phyloP scores from a whole-genome alignment of 2,797 vertebrate species.

The Gymnodraco acuticeps region DNA sequence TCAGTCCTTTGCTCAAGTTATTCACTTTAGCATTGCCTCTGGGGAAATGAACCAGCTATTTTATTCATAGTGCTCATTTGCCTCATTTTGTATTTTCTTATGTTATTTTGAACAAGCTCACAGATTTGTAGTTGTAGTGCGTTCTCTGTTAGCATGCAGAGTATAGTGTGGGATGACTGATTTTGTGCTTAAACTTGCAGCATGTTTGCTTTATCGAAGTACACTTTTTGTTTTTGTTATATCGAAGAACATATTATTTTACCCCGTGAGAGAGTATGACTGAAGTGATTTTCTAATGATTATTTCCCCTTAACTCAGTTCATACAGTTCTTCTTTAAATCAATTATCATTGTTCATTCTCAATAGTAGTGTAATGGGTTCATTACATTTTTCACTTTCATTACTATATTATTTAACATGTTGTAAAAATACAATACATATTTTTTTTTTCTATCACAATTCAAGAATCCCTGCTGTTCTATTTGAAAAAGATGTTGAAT shows the following conservation, averaged over 20 bases:
- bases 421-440: constrained; percentile 42
- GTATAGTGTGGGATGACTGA: constrained; percentile 62
- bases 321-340: constrained; percentile 45
- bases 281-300: constrained; percentile 43
- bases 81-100: constrained; percentile 29
- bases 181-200: constrained; percentile 64
- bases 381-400: constrained; percentile 34
- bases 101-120: constrained; percentile 42
- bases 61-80: constrained; percentile 38
- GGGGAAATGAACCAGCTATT: constrained; percentile 45
- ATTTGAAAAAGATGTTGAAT: constrained; percentile 52
- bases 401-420: constrained; percentile 37
- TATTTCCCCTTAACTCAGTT: constrained; percentile 44
- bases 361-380: constrained; percentile 30
- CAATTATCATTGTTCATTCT: constrained; percentile 38
- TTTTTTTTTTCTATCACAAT: constrained; percentile 38
- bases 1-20: constrained; percentile 33
- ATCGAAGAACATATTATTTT: constrained; percentile 35
- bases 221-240: constrained; percentile 25
- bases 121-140: constrained; percentile 47
- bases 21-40: constrained; percentile 23
- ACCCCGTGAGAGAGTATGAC: constrained; percentile 33
- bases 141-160: constrained; percentile 60
- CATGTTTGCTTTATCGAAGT: constrained; percentile 40
- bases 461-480: constrained; percentile 42